Evolutionary conservation across 2,888 invertebrate genomes (phyloP), one percentile per base, ranked within the genome.

Genomic region (Ophraella communa): DNA sequence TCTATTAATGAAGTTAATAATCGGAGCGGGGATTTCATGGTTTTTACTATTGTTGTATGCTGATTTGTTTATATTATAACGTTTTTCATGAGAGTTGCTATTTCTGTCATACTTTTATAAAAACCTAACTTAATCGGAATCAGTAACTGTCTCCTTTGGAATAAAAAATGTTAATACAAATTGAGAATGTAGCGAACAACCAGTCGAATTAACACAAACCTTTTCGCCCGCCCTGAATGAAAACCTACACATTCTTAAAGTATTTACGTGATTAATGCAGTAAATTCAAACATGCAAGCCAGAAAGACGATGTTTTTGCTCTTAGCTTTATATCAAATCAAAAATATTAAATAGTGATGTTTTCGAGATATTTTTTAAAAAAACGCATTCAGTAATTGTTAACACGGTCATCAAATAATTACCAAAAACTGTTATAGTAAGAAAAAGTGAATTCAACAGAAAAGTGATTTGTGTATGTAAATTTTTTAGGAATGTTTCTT

Each of bases 241-340:
- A 82, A 81, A 80, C 82, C 82, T 80, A 82, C 82, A 81, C 82
- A 80, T 79, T 81, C 79, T 79, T 78, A 74, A 78, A 78, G 80
- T 81, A 81, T 82, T 81, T 81, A 81, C 80, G 79, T 81, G 82
- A 82, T 82, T 82, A 82, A 82, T 82, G 79, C 82, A 82, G 81
- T 80, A 80, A 82, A 82, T 81, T 81, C 81, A 82, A 77, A 76
- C 81, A 78, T 80, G 80, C 77, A 78, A 77, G 69, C 65, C 76
- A 74, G 76, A 78, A 78, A 76, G 73, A 75, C 78, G 77, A 77
- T 76, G 77, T 75, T 77, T 76, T 74, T 72, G 71, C 62, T 67
- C 39, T n/a, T 20, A 20, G 14, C 39, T 39, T 42, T 42, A 11
- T 58, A 65, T 63, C n/a, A 2, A 23, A 39, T 39, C 7, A 39